These are phyloP conservation scores for Ischnura elegans DNA, from an alignment of 2,888 invertebrate genomes.

Conservation along the genomic window DNA sequence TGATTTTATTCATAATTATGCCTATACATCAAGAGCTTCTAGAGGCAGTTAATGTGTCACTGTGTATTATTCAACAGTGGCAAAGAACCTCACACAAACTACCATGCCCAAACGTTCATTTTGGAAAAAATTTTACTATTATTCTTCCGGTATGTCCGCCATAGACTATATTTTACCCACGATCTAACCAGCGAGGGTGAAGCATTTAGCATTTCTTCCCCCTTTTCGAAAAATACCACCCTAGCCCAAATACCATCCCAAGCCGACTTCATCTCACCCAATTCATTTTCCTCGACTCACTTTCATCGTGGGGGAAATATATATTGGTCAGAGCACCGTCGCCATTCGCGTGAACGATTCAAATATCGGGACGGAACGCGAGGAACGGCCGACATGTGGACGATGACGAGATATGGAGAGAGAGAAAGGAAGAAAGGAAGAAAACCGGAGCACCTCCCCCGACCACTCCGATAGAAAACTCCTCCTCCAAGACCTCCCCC, in stretches of 20 bases:
- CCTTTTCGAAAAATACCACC: background rate
- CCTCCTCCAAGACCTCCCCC: background rate
- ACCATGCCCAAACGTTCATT: no score
- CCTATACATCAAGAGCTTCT: no score
- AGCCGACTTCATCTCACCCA: background rate
- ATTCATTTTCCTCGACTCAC: constrained; percentile 18
- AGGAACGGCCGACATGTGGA: constrained; percentile 63
- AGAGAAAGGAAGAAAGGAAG: no score
- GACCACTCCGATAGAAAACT: background rate
- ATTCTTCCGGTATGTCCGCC: no score
- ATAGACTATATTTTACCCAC: background rate
- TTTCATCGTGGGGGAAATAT: constrained; percentile 28
- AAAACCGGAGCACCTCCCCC: constrained; percentile 12
- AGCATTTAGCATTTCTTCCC: background rate
- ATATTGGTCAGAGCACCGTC: constrained; percentile 63
- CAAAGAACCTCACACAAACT: no score
- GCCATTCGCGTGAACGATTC: constrained; percentile 52
- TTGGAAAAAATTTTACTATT: no score
- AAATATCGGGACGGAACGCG: constrained; percentile 63
- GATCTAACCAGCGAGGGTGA: background rate
- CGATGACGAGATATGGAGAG: constrained; percentile 62
- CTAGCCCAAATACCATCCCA: background rate
- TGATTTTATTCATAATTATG: no score
- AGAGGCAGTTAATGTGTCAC: no score
- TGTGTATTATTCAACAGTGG: no score